Evolutionary conservation across 2,797 vertebrate genomes (phyloP).

Genomic region (Hypotaenidia okinawae): DNA sequence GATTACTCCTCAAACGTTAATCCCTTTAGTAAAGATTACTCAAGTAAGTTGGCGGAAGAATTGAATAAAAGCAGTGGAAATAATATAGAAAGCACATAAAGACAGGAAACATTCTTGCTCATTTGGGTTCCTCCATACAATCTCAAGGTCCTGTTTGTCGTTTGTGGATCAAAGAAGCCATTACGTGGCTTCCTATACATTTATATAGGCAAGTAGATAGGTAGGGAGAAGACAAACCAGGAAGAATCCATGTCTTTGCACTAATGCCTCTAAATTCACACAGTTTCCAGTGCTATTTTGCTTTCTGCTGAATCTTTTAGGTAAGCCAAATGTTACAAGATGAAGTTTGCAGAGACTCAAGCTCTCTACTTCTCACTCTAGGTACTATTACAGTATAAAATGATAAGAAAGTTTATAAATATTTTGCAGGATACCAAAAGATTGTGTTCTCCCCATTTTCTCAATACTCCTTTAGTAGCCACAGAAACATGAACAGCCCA

Average conservation of each 20-base stretch:
- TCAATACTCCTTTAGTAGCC: neutral
- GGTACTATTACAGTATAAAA: neutral
- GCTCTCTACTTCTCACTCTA: neutral
- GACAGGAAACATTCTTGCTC: neutral
- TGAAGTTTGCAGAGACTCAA: neutral
- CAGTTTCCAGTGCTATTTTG: neutral
- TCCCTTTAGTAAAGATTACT: neutral
- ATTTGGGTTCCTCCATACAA: neutral
- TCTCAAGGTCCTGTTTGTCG: neutral
- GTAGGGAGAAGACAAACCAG: neutral
- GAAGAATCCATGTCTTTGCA: neutral
- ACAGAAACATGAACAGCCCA: neutral
- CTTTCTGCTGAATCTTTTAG: neutral
- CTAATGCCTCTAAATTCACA: neutral
- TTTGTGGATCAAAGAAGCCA: neutral
- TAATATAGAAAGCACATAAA: neutral
- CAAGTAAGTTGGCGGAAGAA: neutral
- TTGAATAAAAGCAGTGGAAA: neutral
- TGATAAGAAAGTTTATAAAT: neutral
- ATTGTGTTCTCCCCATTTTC: neutral
- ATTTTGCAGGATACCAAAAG: neutral
- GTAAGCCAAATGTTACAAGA: neutral
- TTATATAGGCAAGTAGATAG: neutral
- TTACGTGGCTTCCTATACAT: neutral
- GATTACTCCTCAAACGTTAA: neutral